These are phyloP conservation scores for Takifugu bimaculatus DNA, from an alignment of 2,113 vertebrate species.

Conservation along the genomic window DNA sequence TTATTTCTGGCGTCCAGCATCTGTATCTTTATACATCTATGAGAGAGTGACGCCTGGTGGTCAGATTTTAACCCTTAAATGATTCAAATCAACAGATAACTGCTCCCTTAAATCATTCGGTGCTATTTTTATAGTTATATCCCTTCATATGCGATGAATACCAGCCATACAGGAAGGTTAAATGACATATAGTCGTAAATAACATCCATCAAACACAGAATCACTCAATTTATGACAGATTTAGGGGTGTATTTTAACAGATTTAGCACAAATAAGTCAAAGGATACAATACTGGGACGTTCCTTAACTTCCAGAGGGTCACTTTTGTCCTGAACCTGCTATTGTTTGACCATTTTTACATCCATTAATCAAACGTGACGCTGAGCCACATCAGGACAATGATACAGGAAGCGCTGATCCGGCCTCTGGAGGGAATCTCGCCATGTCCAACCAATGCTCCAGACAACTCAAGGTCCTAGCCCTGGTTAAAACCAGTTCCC, in stretches of 20 bases:
- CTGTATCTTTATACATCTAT: not conserved
- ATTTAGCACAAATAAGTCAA: conserved; percentile 6
- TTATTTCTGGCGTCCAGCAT: conserved; percentile 18
- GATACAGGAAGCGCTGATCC: no score
- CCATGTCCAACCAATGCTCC: no score
- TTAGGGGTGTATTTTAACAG: not conserved
- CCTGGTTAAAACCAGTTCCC: no score
- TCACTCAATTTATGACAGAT: not conserved
- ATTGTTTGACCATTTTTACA: conserved; percentile 12
- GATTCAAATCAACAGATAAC: not conserved
- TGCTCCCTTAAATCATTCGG: no score
- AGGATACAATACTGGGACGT: conserved; percentile 3
- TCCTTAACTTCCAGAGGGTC: conserved; percentile 24
- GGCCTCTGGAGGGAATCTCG: no score
- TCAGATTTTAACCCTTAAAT: not conserved
- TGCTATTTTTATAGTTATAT: no score
- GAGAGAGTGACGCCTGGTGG: conserved; percentile 41
- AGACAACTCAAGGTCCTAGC: no score
- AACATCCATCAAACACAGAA: not conserved
- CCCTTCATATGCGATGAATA: not conserved
- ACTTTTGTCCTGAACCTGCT: conserved; percentile 26
- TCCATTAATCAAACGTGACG: not conserved
- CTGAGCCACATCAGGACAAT: not conserved
- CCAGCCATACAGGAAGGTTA: not conserved
- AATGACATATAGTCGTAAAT: not conserved